A percentile compares a stretch with the other conserved stretches of the same genome.
Evolutionary conservation across 2,797 vertebrate species (phyloP).

Genomic region (Fratercula arctica): DNA sequence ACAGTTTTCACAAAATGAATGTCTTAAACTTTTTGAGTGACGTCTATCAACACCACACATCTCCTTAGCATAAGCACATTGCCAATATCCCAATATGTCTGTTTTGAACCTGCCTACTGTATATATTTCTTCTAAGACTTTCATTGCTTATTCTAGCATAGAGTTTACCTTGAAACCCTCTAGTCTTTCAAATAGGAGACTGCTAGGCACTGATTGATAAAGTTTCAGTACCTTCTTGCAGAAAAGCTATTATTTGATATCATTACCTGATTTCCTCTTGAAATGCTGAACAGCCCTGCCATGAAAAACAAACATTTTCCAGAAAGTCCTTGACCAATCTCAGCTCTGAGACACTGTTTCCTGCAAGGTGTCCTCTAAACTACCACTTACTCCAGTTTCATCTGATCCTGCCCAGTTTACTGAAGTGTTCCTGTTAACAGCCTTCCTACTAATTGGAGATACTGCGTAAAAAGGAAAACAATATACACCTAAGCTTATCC

Average conservation of each 20-base stretch:
- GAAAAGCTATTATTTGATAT: neutral
- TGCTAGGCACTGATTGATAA: neutral
- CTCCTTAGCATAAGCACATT: neutral
- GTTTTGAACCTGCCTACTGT: neutral
- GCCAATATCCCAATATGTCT: neutral
- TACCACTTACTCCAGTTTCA: neutral
- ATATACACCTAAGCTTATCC: neutral
- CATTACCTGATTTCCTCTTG: neutral
- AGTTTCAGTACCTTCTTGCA: neutral
- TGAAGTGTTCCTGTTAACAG: neutral
- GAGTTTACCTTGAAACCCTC: neutral
- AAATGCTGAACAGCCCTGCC: neutral
- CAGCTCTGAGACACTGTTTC: neutral
- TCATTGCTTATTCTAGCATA: neutral
- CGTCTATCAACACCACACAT: neutral
- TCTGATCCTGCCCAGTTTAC: neutral
- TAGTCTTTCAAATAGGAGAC: neutral
- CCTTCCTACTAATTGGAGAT: neutral
- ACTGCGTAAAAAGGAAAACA: neutral
- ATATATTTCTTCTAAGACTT: neutral
- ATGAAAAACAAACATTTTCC: neutral
- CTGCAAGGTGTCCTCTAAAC: neutral
- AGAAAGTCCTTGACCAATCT: neutral
- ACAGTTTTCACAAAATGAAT: neutral
- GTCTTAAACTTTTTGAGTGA: neutral